Evolutionary conservation across 2,888 invertebrate species (phyloP).

Genomic region (Trachelus iudaicus): DNA sequence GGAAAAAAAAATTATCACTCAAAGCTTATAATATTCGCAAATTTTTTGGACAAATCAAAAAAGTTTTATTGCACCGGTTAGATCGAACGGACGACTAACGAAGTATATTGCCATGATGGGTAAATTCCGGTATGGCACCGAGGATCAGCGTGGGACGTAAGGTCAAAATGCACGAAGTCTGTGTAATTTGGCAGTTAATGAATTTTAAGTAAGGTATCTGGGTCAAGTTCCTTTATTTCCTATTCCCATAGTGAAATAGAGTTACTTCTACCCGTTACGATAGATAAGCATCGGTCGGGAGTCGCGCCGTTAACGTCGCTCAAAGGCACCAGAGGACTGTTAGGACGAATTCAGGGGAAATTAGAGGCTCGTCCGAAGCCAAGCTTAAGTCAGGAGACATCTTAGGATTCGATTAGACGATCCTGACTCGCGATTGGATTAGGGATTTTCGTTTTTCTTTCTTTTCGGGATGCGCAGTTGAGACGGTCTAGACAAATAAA

Average conservation of each 20-base stretch:
- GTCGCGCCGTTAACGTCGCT: no score
- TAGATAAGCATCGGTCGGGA: neutral
- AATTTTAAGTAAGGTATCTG: neutral
- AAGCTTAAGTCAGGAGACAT: neutral
- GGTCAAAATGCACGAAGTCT: neutral
- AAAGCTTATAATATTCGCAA: neutral
- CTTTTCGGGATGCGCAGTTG: neutral
- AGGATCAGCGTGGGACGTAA: neutral
- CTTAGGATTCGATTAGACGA: neutral
- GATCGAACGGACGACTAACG: neutral
- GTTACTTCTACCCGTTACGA: neutral
- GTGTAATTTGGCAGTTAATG: neutral
- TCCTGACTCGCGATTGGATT: neutral
- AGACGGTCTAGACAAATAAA: constrained; percentile 30
- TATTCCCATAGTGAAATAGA: neutral
- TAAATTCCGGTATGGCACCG: neutral
- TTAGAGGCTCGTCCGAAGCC: neutral
- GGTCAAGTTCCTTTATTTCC: neutral
- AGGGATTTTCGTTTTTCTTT: neutral
- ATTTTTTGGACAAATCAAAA: neutral
- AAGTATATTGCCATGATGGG: no score
- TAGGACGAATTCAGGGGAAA: neutral
- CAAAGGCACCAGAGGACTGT: neutral
- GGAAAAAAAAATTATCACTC: neutral
- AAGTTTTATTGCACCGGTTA: neutral